Conservation (phyloP, 2,113 vertebrate species). For the Pionites leucogaster region DNA sequence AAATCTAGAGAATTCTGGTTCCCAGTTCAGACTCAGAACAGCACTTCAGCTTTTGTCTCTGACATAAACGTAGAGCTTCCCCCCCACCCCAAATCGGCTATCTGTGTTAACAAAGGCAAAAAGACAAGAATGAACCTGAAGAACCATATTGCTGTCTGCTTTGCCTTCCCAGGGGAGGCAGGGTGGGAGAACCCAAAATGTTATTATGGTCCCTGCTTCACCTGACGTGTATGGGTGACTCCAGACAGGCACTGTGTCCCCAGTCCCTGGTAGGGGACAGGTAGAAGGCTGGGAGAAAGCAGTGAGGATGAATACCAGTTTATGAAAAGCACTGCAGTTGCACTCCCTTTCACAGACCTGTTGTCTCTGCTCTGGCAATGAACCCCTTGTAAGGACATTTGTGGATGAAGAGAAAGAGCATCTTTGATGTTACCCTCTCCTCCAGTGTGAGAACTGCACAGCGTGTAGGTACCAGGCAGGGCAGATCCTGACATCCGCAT, state of each 20-base stretch:
- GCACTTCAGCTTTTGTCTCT: neutral
- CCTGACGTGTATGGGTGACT: neutral
- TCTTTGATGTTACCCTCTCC: neutral
- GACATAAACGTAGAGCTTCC: neutral
- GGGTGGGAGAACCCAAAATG: neutral
- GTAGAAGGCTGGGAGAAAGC: neutral
- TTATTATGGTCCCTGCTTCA: neutral
- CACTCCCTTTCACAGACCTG: neutral
- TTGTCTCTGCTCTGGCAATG: neutral
- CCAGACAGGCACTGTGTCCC: neutral
- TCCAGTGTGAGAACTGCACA: accelerated
- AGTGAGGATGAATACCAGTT: neutral
- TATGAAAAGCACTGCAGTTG: neutral
- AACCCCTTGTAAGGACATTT: neutral
- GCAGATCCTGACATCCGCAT: neutral
- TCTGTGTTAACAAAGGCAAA: neutral
- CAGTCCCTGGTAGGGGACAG: neutral
- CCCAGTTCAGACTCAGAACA: constrained; percentile 2
- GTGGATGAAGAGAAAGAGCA: neutral
- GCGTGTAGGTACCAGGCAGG: accelerated
- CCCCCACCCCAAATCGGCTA: neutral
- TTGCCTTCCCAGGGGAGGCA: neutral
- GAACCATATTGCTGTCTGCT: neutral
- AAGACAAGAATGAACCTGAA: neutral
- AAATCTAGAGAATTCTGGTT: constrained; percentile 32